Evolutionary conservation across 2,888 invertebrate genomes (phyloP).

Genomic region (Caenorhabditis angaria): DNA sequence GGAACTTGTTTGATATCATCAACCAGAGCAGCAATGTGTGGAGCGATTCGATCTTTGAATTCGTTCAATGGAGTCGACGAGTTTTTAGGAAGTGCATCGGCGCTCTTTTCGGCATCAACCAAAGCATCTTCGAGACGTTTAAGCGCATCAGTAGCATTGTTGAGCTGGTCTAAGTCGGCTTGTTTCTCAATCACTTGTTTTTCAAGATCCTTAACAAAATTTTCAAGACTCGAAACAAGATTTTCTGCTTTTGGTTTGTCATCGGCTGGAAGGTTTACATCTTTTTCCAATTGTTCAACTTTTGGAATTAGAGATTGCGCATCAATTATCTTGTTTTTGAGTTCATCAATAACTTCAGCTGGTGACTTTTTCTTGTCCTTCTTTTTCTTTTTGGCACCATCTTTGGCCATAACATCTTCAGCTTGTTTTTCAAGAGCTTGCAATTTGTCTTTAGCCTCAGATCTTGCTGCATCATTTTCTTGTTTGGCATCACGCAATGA

Average conservation of each 20-base stretch:
- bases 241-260: constrained; percentile 15
- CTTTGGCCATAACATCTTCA: constrained; percentile 16
- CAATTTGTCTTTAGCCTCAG: constrained; percentile 29
- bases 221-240: not conserved
- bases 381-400: constrained; percentile 10
- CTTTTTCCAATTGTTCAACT: constrained; percentile 15
- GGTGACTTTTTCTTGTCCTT: constrained; percentile 12
- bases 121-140: constrained; percentile 26
- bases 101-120: constrained; percentile 17
- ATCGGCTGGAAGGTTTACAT: not conserved
- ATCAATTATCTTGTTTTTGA: constrained; percentile 14
- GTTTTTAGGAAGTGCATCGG: constrained; percentile 13
- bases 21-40: constrained; percentile 9
- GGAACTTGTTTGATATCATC: not conserved
- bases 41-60: constrained; percentile 10
- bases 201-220: constrained; percentile 9
- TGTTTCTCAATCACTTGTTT: constrained; percentile 15
- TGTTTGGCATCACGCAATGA: constrained; percentile 16
- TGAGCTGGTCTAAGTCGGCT: constrained; percentile 18
- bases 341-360: constrained; percentile 10
- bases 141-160: constrained; percentile 19
- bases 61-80: constrained; percentile 11
- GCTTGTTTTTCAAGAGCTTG: constrained; percentile 25
- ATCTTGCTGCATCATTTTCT: constrained; percentile 16
- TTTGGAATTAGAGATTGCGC: constrained; percentile 15